Evolutionary conservation across 2,797 vertebrate species (phyloP).

Genomic region (Cyclura pinguis): DNA sequence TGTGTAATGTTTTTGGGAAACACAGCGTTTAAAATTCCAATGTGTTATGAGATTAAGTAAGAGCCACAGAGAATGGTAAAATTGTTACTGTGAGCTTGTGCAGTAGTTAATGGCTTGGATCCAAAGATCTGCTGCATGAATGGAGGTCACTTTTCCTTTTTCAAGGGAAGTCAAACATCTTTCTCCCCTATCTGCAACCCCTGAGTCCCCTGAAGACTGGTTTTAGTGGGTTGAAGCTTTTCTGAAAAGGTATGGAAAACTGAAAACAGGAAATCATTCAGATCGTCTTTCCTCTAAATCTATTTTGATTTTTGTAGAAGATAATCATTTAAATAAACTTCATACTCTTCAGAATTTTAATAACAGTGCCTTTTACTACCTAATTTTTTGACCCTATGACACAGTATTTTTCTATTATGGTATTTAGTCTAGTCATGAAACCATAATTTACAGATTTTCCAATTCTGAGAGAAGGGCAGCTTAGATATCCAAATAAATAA

Average conservation of each 20-base stretch:
- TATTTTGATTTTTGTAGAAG: constrained; percentile 80
- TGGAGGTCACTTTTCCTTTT: background rate
- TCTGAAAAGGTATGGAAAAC: too few species aligned
- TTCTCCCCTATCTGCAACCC: background rate
- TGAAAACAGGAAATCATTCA: background rate
- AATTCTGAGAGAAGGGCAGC: too few species aligned
- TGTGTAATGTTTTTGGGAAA: constrained; percentile 38
- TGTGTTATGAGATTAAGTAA: constrained; percentile 65
- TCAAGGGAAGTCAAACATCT: background rate
- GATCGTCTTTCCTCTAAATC: constrained; percentile 74
- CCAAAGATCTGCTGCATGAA: background rate
- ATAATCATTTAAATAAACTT: constrained; percentile 82
- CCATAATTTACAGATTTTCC: constrained; percentile 74
- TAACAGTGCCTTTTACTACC: constrained; percentile 79
- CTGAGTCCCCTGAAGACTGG: background rate
- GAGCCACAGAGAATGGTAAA: constrained; percentile 76
- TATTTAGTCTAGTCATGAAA: constrained; percentile 80
- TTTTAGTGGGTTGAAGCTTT: background rate
- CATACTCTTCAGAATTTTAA: constrained; percentile 79
- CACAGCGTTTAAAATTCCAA: constrained; percentile 51
- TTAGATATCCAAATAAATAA: too few species aligned
- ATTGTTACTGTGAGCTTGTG: constrained; percentile 72
- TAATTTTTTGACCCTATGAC: constrained; percentile 82
- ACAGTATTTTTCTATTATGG: constrained; percentile 83
- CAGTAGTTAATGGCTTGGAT: constrained; percentile 68